Evolutionary conservation across 2,888 invertebrate genomes (phyloP).

Genomic region (Dasypolia templi): DNA sequence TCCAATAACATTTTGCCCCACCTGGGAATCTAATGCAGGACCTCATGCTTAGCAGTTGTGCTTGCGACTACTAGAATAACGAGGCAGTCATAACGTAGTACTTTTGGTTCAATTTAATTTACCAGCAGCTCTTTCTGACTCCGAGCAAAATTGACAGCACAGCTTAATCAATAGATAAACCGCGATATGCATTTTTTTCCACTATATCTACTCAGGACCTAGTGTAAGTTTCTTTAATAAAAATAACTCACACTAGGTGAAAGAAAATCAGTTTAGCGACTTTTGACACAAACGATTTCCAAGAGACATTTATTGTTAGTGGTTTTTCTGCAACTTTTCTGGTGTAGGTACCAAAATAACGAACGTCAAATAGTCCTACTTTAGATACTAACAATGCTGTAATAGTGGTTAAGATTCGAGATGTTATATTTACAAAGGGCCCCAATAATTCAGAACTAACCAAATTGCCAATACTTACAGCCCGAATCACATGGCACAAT

Average conservation of each 20-base stretch:
- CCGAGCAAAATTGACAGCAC: neutral
- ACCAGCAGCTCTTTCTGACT: neutral
- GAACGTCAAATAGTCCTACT: neutral
- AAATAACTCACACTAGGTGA: too few relatives aligned
- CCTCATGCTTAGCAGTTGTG: neutral
- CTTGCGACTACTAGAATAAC: neutral
- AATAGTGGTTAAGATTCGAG: neutral
- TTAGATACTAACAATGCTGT: neutral
- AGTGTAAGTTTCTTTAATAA: too few relatives aligned
- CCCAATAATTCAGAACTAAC: neutral
- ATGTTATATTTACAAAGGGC: neutral
- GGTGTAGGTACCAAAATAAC: neutral
- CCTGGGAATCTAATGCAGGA: neutral
- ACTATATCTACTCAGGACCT: neutral
- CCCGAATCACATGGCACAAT: slow-evolving; percentile 26
- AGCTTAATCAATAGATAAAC: neutral
- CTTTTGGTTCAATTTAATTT: neutral
- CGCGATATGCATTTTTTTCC: neutral
- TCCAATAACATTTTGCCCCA: neutral
- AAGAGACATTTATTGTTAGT: neutral
- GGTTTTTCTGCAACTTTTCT: neutral
- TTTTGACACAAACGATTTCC: neutral
- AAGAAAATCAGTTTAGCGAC: neutral
- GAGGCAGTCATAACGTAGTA: neutral
- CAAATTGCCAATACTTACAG: neutral